Percentiles rank a stretch among this genome's conserved stretches.
phyloP scores from a whole-genome alignment of 2,113 vertebrate genomes.

The Hipposideros armiger region DNA sequence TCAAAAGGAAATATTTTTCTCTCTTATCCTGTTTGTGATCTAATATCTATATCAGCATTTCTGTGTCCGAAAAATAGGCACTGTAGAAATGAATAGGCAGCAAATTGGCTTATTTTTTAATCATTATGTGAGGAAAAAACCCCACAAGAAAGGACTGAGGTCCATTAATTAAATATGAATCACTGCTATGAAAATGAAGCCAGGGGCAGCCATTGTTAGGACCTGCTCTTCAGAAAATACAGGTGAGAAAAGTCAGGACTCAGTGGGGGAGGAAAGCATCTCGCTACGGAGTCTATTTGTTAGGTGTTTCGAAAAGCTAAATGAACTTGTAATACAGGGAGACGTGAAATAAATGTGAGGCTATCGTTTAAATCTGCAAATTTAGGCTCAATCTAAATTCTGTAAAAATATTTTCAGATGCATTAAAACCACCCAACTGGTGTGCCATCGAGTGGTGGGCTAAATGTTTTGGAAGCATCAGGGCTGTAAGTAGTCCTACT shows the following conservation, averaged over 20 bases:
- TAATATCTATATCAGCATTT: not conserved
- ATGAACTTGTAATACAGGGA: not conserved
- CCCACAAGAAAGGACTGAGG: not conserved
- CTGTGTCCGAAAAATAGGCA: not conserved
- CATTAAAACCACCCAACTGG: not conserved
- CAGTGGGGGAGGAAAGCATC: not conserved
- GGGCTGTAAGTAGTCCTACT: not conserved
- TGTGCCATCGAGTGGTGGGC: not conserved
- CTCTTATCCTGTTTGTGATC: not conserved
- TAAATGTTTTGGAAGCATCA: not conserved
- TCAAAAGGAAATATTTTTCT: not conserved
- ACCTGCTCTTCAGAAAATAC: not conserved
- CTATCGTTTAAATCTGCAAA: not conserved
- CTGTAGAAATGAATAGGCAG: not conserved
- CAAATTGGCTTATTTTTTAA: not conserved
- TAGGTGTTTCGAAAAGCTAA: not conserved
- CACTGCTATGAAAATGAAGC: not conserved
- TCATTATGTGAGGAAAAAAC: not conserved
- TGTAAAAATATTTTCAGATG: not conserved
- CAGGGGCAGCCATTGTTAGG: not conserved
- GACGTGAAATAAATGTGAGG: not conserved
- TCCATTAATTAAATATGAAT: not conserved
- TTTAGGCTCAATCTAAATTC: slow-evolving; percentile 3
- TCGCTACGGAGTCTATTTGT: not conserved
- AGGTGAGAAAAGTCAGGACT: not conserved